These are phyloP conservation scores for Ophion obscuratus DNA, from an alignment of 2,888 invertebrate genomes.

Conservation along the genomic window DNA sequence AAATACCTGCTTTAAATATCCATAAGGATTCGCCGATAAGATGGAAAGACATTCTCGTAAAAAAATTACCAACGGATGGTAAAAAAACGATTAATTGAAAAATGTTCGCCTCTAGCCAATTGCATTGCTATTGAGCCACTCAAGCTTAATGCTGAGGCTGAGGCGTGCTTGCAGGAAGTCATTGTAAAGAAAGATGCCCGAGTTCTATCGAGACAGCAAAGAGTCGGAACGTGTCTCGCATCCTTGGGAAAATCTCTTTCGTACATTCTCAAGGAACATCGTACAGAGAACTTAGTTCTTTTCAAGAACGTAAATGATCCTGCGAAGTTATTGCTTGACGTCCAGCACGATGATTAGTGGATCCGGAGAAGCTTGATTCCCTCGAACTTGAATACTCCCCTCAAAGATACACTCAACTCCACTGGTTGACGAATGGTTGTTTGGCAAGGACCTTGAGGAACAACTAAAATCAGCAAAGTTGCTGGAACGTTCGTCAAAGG, in stretches of 20 bases:
- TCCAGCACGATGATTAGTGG: constrained; percentile 55
- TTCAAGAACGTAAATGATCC: neutral
- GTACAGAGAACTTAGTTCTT: neutral
- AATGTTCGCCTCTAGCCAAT: neutral
- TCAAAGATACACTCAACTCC: constrained; percentile 25
- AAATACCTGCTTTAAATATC: neutral
- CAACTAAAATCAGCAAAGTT: constrained; percentile 14
- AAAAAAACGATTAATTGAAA: neutral
- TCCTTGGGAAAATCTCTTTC: constrained; percentile 27
- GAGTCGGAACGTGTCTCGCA: constrained; percentile 39
- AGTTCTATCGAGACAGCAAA: constrained; percentile 34
- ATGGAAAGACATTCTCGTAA: neutral
- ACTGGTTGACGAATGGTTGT: constrained; percentile 12
- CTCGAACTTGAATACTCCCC: constrained; percentile 33
- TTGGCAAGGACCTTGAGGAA: constrained; percentile 3
- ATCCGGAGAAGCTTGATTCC: constrained; percentile 48
- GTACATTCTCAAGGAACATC: neutral
- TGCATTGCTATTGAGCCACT: neutral
- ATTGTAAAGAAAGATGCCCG: constrained; percentile 32
- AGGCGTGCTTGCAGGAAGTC: constrained; percentile 1
- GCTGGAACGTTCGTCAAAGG: constrained; percentile 31
- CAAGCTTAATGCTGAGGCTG: constrained; percentile 8
- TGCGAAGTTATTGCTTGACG: constrained; percentile 39
- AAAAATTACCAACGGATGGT: neutral
- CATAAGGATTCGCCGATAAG: neutral